Percentiles rank a stretch among this genome's conserved stretches.
Evolutionary conservation across 2,888 invertebrate genomes (phyloP).

Genomic region (Yponomeuta malinellus): DNA sequence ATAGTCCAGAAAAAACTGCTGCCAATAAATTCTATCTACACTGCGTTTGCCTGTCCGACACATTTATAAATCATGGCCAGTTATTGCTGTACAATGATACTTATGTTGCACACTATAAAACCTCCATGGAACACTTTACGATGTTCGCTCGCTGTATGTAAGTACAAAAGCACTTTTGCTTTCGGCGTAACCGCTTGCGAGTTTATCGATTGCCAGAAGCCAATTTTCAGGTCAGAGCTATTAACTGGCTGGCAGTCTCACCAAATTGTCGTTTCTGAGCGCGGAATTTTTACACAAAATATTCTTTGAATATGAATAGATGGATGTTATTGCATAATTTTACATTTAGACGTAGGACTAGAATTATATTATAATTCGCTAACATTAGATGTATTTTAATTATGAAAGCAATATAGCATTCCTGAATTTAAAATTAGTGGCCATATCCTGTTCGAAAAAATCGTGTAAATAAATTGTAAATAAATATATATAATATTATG

Average conservation of each 20-base stretch:
- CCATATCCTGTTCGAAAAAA: neutral
- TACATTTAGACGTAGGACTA: neutral
- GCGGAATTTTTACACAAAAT: neutral
- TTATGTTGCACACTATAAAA: too few species aligned
- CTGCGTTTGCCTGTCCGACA: too few species aligned
- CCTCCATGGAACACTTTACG: too few species aligned
- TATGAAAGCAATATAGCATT: neutral
- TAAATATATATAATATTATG: neutral
- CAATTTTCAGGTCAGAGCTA: slow-evolving; percentile 3
- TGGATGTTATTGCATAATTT: neutral
- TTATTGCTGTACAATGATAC: too few species aligned
- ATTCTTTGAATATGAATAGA: neutral
- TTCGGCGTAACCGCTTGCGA: neutral
- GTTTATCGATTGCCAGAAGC: slow-evolving; percentile 1
- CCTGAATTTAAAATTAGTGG: neutral
- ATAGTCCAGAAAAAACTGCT: too few species aligned
- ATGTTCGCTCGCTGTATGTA: too few species aligned
- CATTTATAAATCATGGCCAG: too few species aligned
- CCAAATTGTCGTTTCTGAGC: neutral
- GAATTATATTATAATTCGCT: neutral
- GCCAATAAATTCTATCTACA: too few species aligned
- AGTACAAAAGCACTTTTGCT: neutral
- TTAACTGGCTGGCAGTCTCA: neutral
- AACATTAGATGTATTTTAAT: too few species aligned
- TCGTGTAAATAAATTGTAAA: slow-evolving; percentile 2